phyloP scores from a whole-genome alignment of 92 coral and sea anemone genomes.

The Umimayanthus chanpuru region DNA sequence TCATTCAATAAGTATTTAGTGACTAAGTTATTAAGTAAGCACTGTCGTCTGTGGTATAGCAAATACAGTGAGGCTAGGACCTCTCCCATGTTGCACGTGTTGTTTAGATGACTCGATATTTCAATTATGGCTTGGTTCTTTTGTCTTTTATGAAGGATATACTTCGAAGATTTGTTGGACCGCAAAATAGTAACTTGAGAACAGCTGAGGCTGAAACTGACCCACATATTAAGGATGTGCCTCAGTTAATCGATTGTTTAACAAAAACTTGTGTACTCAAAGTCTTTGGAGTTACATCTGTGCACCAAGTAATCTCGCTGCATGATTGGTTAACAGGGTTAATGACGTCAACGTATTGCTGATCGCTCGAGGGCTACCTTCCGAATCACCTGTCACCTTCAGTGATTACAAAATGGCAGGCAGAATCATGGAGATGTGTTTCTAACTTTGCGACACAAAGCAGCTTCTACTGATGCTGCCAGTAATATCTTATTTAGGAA shows the following conservation, averaged over 20 bases:
- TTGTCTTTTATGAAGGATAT: no score
- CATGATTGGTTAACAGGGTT: not conserved
- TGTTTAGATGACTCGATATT: not conserved
- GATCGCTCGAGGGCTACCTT: not conserved
- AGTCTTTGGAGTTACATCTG: conserved; percentile 14
- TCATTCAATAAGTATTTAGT: no score
- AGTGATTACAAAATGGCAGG: not conserved
- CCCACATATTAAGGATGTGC: no score
- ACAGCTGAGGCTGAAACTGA: not conserved
- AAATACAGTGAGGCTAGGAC: no score
- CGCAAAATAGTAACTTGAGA: not conserved
- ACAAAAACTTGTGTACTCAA: not conserved
- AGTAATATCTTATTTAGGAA: not conserved
- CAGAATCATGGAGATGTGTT: not conserved
- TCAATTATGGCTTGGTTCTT: not conserved
- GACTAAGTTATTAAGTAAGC: no score
- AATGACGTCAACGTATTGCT: not conserved
- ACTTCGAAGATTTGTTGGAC: not conserved
- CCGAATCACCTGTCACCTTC: conserved; percentile 16
- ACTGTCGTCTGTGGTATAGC: no score
- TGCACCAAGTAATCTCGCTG: not conserved
- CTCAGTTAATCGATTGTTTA: not conserved
- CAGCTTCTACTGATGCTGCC: not conserved
- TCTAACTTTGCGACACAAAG: not conserved
- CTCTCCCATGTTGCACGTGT: no score